phyloP scores from a whole-genome alignment of 2,888 invertebrate genomes.

The Andrena praecox region DNA sequence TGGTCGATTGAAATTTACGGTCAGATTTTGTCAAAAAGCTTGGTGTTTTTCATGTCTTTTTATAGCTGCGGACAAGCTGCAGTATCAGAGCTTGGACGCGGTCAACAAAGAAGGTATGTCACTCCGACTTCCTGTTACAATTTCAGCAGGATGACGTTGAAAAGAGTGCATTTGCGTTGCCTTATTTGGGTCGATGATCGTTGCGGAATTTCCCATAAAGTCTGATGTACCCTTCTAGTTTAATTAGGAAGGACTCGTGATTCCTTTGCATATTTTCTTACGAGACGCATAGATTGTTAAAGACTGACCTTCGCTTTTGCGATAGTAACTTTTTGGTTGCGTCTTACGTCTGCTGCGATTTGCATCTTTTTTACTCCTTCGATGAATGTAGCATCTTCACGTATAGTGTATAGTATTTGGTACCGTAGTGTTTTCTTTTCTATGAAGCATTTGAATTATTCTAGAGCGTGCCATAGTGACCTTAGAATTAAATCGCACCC shows the following conservation, averaged over 20 bases:
- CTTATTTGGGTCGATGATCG: constrained; percentile 19
- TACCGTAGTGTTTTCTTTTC: constrained; percentile 14
- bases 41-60: constrained; percentile 81
- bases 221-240: constrained; percentile 8
- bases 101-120: constrained; percentile 89
- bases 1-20: constrained; percentile 36
- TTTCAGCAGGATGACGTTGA: constrained; percentile 38
- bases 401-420: not conserved
- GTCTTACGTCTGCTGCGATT: constrained; percentile 26
- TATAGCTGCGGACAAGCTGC: constrained; percentile 87
- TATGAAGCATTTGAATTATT: constrained; percentile 17
- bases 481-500: constrained; percentile 22
- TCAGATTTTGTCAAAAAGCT: constrained; percentile 53
- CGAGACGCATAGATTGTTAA: not conserved
- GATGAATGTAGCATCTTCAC: constrained; percentile 18
- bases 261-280: constrained; percentile 1
- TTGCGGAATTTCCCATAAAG: constrained; percentile 12
- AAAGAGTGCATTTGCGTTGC: constrained; percentile 31
- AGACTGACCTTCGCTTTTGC: constrained; percentile 31
- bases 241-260: not conserved
- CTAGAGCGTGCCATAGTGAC: constrained; percentile 10
- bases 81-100: constrained; percentile 89
- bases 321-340: constrained; percentile 32
- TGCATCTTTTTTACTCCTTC: constrained; percentile 24
- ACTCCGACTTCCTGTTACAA: constrained; percentile 65